Evolutionary conservation across 2,888 invertebrate genomes (phyloP).

Genomic region (Adelognathus sp.): DNA sequence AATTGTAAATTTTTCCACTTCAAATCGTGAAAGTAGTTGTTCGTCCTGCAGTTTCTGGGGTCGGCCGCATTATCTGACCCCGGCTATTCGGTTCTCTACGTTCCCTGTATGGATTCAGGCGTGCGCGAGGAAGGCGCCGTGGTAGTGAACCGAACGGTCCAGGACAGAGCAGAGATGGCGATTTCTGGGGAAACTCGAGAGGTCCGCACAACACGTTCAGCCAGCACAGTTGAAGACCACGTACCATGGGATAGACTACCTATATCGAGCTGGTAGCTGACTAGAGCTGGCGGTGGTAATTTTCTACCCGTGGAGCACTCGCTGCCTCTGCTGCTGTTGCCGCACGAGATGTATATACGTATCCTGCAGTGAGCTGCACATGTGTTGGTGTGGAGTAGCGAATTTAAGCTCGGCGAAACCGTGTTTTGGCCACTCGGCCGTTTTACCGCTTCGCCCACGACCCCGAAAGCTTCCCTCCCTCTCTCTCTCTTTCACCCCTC

Average conservation of each 20-base stretch:
- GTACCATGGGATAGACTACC: conserved; percentile 25
- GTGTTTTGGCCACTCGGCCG: conserved; percentile 50
- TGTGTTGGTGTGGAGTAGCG: background rate
- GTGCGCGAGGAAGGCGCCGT: background rate
- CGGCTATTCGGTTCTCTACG: background rate
- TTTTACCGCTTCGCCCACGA: conserved; percentile 29
- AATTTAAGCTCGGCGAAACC: conserved; percentile 26
- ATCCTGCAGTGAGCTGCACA: conserved; percentile 3
- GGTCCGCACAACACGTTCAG: conserved; percentile 35
- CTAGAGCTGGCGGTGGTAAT: conserved; percentile 48
- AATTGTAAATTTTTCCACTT: background rate
- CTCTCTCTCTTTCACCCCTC: conserved; percentile 41
- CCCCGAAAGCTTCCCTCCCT: conserved; percentile 31
- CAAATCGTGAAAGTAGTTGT: background rate
- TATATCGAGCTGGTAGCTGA: conserved; percentile 25
- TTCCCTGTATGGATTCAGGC: background rate
- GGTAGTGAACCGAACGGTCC: background rate
- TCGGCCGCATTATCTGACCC: background rate
- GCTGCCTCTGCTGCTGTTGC: conserved; percentile 1
- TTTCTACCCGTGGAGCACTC: conserved; percentile 49
- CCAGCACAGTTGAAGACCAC: conserved; percentile 28
- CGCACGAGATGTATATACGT: conserved; percentile 10
- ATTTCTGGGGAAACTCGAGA: conserved; percentile 23
- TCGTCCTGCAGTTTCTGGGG: background rate
- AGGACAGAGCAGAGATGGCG: background rate